Evolutionary conservation across 2,113 vertebrate species (phyloP).

Genomic region (Centrocercus urophasianus): DNA sequence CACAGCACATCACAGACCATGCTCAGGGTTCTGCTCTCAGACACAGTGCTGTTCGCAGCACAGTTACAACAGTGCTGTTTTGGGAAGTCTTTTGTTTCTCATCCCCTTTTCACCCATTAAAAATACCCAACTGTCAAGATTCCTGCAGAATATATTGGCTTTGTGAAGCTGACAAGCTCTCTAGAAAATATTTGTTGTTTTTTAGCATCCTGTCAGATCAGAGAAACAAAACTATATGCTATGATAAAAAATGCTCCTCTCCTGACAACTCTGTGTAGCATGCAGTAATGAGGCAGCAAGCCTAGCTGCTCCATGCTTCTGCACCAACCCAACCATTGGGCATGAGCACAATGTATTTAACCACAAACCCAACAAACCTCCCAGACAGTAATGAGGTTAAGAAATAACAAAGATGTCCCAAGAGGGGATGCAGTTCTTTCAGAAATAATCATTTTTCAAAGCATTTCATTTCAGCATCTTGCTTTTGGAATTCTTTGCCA

Average conservation of each 20-base stretch:
- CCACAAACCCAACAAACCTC: conserved; percentile 23
- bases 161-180: not conserved
- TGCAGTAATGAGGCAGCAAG: not conserved
- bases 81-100: not conserved
- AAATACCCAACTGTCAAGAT: not conserved
- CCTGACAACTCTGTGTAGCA: not conserved
- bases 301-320: not conserved
- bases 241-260: not conserved
- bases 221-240: not conserved
- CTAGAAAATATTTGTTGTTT: not conserved
- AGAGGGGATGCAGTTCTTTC: conserved; percentile 10
- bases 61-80: not conserved
- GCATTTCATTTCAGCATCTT: conserved; percentile 23
- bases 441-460: conserved; percentile 38
- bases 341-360: not conserved
- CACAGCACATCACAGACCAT: not conserved
- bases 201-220: not conserved
- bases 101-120: not conserved
- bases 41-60: not conserved
- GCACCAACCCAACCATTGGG: not conserved
- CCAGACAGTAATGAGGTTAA: not conserved
- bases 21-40: not conserved
- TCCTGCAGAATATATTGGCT: not conserved
- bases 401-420: conserved; percentile 8
- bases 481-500: conserved; percentile 45